Evolutionary conservation across 2,888 invertebrate species (phyloP).

Genomic region (Leptogaster cylindrica): DNA sequence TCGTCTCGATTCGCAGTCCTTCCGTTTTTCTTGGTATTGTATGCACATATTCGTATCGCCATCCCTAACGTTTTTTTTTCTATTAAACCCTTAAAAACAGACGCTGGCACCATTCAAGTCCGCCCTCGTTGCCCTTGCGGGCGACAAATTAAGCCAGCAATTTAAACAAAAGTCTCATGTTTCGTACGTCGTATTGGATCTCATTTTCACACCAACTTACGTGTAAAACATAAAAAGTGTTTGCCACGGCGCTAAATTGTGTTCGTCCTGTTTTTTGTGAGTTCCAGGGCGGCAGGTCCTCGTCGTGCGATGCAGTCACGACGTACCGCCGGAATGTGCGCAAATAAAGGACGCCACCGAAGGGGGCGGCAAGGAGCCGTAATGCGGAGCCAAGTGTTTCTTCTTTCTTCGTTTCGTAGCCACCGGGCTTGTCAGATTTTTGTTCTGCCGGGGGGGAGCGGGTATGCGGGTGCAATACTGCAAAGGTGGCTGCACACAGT

Average conservation of each 20-base stretch:
- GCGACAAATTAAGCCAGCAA: constrained; percentile 44
- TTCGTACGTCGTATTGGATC: constrained; percentile 45
- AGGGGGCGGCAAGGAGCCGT: constrained; percentile 2
- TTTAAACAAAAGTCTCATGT: constrained; percentile 44
- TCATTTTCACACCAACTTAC: constrained; percentile 43
- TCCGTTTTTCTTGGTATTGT: constrained; percentile 20
- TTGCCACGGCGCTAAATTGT: constrained; percentile 42
- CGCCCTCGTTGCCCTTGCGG: constrained; percentile 9
- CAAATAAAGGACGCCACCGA: background rate
- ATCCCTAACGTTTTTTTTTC: constrained; percentile 30
- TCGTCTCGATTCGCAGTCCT: constrained; percentile 11
- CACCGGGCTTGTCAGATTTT: constrained; percentile 21
- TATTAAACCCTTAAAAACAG: constrained; percentile 42
- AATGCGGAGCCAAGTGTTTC: constrained; percentile 27
- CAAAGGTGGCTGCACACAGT: too few relatives aligned
- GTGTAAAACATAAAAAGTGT: constrained; percentile 43
- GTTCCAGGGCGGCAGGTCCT: background rate
- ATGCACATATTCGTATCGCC: constrained; percentile 1
- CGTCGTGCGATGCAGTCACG: constrained; percentile 9
- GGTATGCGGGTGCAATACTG: too few relatives aligned
- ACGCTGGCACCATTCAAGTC: constrained; percentile 27
- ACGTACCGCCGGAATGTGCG: background rate
- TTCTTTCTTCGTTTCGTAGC: constrained; percentile 7
- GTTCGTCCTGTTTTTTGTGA: constrained; percentile 36
- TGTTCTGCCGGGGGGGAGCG: too few relatives aligned